Evolutionary conservation across 1,140 invertebrate genomes (phyloP).

Genomic region (Bilobella aurantiaca): DNA sequence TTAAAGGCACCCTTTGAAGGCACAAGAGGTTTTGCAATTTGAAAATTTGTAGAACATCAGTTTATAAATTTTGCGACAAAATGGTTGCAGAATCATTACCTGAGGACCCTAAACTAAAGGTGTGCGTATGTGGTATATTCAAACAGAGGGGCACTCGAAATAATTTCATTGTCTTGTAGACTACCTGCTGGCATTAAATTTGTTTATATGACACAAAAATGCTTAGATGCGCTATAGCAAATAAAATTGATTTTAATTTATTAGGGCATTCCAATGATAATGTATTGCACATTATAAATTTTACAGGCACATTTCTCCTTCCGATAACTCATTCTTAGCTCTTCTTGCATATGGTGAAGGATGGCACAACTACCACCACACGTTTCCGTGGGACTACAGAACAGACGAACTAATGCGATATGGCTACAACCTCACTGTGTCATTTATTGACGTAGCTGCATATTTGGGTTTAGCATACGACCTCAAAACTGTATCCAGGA

Average conservation of each 20-base stretch:
- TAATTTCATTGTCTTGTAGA: too few species aligned
- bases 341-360: slow-evolving; percentile 54
- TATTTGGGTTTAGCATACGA: slow-evolving; percentile 64
- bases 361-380: slow-evolving; percentile 88
- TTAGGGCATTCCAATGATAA: slow-evolving; percentile 45
- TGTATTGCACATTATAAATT: background rate
- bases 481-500: slow-evolving; percentile 49
- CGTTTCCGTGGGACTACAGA: slow-evolving; percentile 81
- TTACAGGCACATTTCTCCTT: slow-evolving; percentile 50
- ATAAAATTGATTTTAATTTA: background rate
- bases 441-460: slow-evolving; percentile 68
- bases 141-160: too few species aligned
- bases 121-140: too few species aligned
- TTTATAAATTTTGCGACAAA: too few species aligned
- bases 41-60: too few species aligned
- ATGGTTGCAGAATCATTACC: too few species aligned
- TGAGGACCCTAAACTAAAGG: too few species aligned
- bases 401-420: slow-evolving; percentile 58
- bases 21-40: too few species aligned
- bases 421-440: slow-evolving; percentile 65
- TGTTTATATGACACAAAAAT: too few species aligned
- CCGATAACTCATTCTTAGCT: slow-evolving; percentile 52
- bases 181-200: too few species aligned
- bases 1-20: too few species aligned
- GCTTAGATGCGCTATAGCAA: too few species aligned